phyloP scores from a whole-genome alignment of 2,113 vertebrate genomes.

The Erythrocercus mccallii region DNA sequence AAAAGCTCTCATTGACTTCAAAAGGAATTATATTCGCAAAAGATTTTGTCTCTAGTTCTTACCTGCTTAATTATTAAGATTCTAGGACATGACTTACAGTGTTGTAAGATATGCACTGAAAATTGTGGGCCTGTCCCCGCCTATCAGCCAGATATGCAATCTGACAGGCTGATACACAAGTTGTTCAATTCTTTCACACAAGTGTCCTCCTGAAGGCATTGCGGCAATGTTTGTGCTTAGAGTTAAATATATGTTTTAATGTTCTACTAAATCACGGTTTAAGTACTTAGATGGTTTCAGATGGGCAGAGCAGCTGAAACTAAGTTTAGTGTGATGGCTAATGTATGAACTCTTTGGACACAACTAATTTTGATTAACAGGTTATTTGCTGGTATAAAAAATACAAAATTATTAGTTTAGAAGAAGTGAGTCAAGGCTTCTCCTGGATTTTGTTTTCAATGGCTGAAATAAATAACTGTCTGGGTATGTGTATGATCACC shows the following conservation, averaged over 20 bases:
- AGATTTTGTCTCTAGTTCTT: neutral
- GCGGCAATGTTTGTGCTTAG: neutral
- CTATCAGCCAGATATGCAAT: neutral
- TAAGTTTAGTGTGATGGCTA: neutral
- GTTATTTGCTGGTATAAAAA: neutral
- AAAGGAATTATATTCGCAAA: neutral
- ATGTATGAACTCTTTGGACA: neutral
- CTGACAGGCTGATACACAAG: neutral
- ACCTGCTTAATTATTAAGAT: neutral
- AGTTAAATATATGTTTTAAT: neutral
- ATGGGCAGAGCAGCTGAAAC: neutral
- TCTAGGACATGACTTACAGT: neutral
- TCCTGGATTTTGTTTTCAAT: neutral
- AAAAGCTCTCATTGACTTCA: neutral
- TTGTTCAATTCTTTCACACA: neutral
- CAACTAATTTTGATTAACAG: neutral
- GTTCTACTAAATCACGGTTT: neutral
- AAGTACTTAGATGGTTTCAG: neutral
- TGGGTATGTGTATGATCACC: neutral
- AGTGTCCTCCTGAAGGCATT: neutral
- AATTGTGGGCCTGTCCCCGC: neutral
- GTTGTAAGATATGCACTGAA: neutral
- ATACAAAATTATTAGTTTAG: neutral
- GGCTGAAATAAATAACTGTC: neutral
- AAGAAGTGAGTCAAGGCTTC: neutral